Base-by-base conservation (phyloP, 2,797 vertebrate genomes). In the Lutjanus campechanus region DNA sequence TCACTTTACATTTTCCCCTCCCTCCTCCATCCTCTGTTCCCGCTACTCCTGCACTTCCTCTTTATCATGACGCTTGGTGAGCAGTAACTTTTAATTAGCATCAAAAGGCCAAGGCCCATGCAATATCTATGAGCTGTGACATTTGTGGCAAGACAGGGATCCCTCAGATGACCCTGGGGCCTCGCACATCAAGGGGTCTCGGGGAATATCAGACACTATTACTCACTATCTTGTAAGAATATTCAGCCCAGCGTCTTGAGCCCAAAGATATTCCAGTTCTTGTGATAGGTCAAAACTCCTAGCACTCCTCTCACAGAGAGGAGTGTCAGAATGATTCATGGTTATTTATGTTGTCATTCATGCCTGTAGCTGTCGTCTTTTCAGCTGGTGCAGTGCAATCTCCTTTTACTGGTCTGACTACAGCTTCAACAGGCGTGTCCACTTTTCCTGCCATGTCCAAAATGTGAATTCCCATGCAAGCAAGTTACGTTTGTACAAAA, bases 51-150 rank as follows among this genome's bases (percentile, higher is more conserved):
- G 20, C 64, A 43, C 77, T 85, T 80, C 49, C 67, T 82, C 71
- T 85, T 76, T 50, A 79, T 76, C 59, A 51, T 44, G 47, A 75
- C 40, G 19, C 75, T 85, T 64, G 43, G 82, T 67, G 70, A 88
- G 84, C 86, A 85, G 90, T 91, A 85, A 66, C 88, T 82, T 90
- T 88, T 87, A 91, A 92, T 93, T 87, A 92, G 60, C 91, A 83
- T 93, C 90, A 91, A 92, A 90, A 77, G 85, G 77, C 83, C 6
- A 17, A 77, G 43, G 61, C 78, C 59, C 73, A 85, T 90, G 85
- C 71, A 91, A 77, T 88, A 85, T 86, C 85, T 89, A 90, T 89
- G 91, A 93, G 89, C 85, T 74, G 56, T 91, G 91, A 90, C 91
- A 92, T 93, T 93, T 93, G 73, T 88, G 71, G 76, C 77, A 62